Percentiles rank a stretch among this genome's conserved stretches.
Evolutionary conservation across 1,140 invertebrate genomes (phyloP).

Genomic region (Drosophila neocordata): DNA sequence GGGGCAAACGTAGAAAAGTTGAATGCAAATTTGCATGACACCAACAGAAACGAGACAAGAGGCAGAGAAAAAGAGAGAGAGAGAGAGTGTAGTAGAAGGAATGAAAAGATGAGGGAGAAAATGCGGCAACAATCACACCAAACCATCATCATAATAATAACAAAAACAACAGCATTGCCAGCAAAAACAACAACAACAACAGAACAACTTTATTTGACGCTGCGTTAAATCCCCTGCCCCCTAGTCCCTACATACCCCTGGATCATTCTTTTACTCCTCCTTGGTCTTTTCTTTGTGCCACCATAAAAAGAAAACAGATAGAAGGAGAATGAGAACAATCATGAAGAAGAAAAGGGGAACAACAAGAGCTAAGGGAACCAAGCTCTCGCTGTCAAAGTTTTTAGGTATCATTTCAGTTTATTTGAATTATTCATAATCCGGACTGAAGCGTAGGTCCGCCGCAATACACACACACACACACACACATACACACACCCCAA

Average conservation of each 20-base stretch:
- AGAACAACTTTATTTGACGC: slow-evolving; percentile 66
- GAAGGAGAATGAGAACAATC: not conserved
- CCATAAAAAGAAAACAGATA: not conserved
- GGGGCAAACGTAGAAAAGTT: slow-evolving; percentile 74
- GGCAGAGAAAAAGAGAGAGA: not conserved
- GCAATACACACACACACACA: slow-evolving; percentile 15
- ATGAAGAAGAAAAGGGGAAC: not conserved
- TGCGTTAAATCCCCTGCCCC: slow-evolving; percentile 49
- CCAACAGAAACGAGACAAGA: slow-evolving; percentile 41
- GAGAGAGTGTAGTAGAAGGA: not conserved
- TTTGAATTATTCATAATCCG: slow-evolving; percentile 81
- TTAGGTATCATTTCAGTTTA: slow-evolving; percentile 81
- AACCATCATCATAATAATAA: slow-evolving; percentile 64
- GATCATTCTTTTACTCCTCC: slow-evolving; percentile 25
- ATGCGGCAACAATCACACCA: slow-evolving; percentile 71
- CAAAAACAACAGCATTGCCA: slow-evolving; percentile 51
- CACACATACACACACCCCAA: slow-evolving; percentile 3
- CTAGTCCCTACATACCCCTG: not conserved
- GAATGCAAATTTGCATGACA: slow-evolving; percentile 79
- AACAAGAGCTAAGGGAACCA: not conserved
- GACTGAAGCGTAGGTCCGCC: slow-evolving; percentile 51
- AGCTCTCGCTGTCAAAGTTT: slow-evolving; percentile 72
- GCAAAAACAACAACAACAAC: slow-evolving; percentile 38
- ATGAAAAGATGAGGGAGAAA: slow-evolving; percentile 3
- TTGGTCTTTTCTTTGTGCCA: slow-evolving; percentile 29